A percentile compares a stretch with the other conserved stretches of the same genome.
phyloP scores from a whole-genome alignment of 2,797 vertebrate species.

The Remorina albescens region DNA sequence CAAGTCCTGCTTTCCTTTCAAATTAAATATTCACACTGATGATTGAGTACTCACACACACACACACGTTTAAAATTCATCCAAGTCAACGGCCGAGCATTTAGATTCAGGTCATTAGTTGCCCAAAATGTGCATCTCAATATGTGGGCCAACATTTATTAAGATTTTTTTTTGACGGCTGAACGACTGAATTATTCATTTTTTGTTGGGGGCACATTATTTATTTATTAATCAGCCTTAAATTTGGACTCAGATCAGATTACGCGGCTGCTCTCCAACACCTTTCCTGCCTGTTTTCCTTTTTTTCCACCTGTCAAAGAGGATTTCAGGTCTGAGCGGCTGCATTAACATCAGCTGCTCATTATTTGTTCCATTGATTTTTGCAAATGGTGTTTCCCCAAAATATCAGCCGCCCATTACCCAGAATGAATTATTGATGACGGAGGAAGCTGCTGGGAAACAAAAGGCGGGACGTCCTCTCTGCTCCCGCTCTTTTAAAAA shows the following conservation, averaged over 20 bases:
- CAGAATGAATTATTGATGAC: conserved; percentile 69
- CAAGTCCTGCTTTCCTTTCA: conserved; percentile 41
- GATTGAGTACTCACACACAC: conserved; percentile 38
- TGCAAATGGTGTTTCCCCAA: conserved; percentile 70
- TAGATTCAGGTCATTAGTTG: conserved; percentile 74
- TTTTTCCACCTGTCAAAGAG: conserved; percentile 34
- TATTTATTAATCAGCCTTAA: conserved; percentile 81
- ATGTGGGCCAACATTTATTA: conserved; percentile 77
- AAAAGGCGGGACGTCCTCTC: conserved; percentile 44
- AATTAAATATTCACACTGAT: conserved; percentile 61
- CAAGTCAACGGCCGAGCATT: conserved; percentile 51
- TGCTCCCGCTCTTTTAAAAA: background rate
- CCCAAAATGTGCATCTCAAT: conserved; percentile 72
- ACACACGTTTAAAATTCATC: conserved; percentile 57
- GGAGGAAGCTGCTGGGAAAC: conserved; percentile 53
- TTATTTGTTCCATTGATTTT: conserved; percentile 76
- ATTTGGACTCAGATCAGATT: conserved; percentile 76
- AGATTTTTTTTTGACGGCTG: conserved; percentile 72
- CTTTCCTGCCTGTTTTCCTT: conserved; percentile 30
- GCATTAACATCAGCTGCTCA: conserved; percentile 59
- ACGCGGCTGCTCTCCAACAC: conserved; percentile 50
- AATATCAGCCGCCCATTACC: conserved; percentile 67
- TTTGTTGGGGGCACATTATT: conserved; percentile 78
- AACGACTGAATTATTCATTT: conserved; percentile 78
- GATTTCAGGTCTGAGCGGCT: conserved; percentile 46